Conservation (phyloP, 2,888 invertebrate genomes). For the Pheosia tremula region DNA sequence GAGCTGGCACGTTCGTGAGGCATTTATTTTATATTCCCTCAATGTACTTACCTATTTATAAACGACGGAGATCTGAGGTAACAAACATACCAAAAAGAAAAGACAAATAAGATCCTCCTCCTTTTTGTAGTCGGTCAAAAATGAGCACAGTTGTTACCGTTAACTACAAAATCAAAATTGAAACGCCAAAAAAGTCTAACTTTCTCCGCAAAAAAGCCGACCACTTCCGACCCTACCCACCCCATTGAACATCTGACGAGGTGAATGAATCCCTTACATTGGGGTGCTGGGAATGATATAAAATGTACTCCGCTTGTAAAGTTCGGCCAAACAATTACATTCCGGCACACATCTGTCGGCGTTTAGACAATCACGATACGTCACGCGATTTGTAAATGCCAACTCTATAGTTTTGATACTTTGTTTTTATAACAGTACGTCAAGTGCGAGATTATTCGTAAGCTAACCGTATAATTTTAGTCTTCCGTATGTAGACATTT, state of each 20-base stretch:
- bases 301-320: constrained; percentile 72
- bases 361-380: constrained; percentile 84
- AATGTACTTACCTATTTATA: too few species aligned
- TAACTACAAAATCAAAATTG: constrained; percentile 63
- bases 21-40: too few species aligned
- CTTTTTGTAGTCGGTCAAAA: too few species aligned
- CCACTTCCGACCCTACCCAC: constrained; percentile 66
- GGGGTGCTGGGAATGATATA: constrained; percentile 74
- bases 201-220: constrained; percentile 65
- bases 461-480: too few species aligned
- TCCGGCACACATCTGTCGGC: constrained; percentile 83
- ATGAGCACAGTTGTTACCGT: constrained; percentile 33
- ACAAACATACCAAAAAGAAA: too few species aligned
- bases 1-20: too few species aligned
- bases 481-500: too few species aligned
- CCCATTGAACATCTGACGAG: constrained; percentile 83
- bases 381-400: constrained; percentile 70
- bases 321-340: constrained; percentile 80
- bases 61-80: too few species aligned
- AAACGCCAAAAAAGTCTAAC: constrained; percentile 44
- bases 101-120: too few species aligned
- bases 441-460: too few species aligned
- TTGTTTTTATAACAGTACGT: constrained; percentile 9
- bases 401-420: constrained; percentile 57
- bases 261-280: constrained; percentile 75